These are phyloP conservation scores for Lates calcarifer DNA, from an alignment of 2,113 vertebrate genomes.

Conservation along the genomic window DNA sequence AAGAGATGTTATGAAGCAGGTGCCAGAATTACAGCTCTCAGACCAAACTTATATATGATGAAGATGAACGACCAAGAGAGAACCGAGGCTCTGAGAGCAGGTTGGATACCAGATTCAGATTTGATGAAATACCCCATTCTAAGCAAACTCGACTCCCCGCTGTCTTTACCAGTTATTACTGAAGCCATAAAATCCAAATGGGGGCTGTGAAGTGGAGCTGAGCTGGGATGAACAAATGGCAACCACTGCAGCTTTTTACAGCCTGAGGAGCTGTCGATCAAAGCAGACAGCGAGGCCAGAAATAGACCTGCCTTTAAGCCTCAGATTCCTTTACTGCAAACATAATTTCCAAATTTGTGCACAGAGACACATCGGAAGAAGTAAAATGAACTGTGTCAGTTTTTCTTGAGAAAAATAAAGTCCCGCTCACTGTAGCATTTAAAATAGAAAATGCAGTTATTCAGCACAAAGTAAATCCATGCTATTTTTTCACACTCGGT, in stretches of 20 bases:
- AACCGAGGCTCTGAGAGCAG: background rate
- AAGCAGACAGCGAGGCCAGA: constrained; percentile 17
- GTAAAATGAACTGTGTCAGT: background rate
- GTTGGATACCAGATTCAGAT: constrained; percentile 19
- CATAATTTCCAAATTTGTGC: background rate
- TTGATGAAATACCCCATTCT: constrained; percentile 7
- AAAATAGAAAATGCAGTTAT: background rate
- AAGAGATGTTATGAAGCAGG: background rate
- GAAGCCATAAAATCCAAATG: constrained; percentile 18
- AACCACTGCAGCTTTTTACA: constrained; percentile 26
- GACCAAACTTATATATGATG: background rate
- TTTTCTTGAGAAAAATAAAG: background rate
- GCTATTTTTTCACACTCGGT: background rate
- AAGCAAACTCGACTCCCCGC: background rate
- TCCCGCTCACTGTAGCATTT: no score
- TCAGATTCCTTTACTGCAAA: background rate
- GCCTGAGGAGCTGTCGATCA: constrained; percentile 49
- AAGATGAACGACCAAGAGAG: background rate
- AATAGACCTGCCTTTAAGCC: constrained; percentile 1
- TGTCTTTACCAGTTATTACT: constrained; percentile 9
- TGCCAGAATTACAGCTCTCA: background rate
- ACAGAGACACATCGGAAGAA: background rate
- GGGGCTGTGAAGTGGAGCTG: constrained; percentile 33
- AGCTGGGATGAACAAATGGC: constrained; percentile 46
- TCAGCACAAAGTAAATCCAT: background rate